These are phyloP conservation scores for Volucella inflata DNA, from an alignment of 2,888 invertebrate genomes.

Conservation along the genomic window DNA sequence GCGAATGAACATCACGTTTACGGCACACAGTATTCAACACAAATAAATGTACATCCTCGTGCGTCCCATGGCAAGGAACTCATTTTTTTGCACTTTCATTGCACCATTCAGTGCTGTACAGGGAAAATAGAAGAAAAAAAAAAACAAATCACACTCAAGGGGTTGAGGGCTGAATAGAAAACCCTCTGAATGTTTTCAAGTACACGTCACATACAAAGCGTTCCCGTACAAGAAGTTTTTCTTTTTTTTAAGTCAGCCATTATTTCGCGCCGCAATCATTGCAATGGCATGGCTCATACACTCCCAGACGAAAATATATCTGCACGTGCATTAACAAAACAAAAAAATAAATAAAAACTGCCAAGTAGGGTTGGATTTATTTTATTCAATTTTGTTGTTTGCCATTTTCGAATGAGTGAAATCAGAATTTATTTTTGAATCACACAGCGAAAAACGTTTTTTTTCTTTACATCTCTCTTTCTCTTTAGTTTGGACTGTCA, in stretches of 20 bases:
- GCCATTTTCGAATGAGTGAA: slow-evolving; percentile 66
- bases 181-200: slow-evolving; percentile 51
- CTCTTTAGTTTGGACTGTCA: no score
- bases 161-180: slow-evolving; percentile 67
- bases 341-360: neutral
- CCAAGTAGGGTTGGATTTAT: slow-evolving; percentile 14
- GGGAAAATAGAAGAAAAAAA: slow-evolving; percentile 2
- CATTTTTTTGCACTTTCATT: neutral
- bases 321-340: no score
- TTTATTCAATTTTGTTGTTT: slow-evolving; percentile 36
- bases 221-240: neutral
- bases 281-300: slow-evolving; percentile 35
- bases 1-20: neutral
- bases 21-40: no score
- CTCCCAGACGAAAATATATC: no score
- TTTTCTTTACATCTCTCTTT: neutral
- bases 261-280: slow-evolving; percentile 49
- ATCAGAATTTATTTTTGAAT: slow-evolving; percentile 72
- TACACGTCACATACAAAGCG: slow-evolving; percentile 45
- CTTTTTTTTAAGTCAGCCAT: slow-evolving; percentile 31
- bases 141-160: neutral
- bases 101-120: slow-evolving; percentile 28
- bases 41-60: no score
- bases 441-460: slow-evolving; percentile 23
- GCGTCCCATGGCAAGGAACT: neutral